Conservation (phyloP, 2,113 vertebrate species). For the Apaloderma vittatum region DNA sequence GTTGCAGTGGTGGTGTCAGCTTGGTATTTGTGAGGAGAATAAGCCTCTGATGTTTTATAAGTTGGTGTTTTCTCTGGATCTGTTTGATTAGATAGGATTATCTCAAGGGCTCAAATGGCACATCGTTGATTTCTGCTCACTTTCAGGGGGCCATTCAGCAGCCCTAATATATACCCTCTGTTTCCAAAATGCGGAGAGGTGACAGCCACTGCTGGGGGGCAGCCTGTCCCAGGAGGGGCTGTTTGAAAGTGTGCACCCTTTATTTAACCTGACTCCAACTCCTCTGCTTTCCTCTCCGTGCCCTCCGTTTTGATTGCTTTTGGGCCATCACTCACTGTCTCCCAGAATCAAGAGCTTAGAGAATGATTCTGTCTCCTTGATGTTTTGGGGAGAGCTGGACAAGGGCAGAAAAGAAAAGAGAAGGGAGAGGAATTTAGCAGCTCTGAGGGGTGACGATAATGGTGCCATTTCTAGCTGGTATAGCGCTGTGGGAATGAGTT, state of each 20-base stretch:
- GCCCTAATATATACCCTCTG: background rate
- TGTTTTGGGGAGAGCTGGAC: background rate
- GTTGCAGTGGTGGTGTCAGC: constrained; percentile 39
- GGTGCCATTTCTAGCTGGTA: background rate
- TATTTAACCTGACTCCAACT: background rate
- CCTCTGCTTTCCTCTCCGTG: background rate
- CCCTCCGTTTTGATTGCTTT: background rate
- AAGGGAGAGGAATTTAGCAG: background rate
- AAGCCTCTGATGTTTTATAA: constrained; percentile 70
- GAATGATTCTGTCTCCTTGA: constrained; percentile 5
- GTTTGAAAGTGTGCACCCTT: background rate
- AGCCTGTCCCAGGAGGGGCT: background rate
- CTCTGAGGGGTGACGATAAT: background rate
- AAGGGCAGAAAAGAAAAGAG: background rate
- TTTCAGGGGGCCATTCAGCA: background rate
- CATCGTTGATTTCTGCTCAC: constrained; percentile 47
- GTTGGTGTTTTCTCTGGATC: constrained; percentile 47
- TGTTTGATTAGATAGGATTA: constrained; percentile 71
- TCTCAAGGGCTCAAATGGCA: constrained; percentile 44
- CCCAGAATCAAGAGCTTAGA: constrained; percentile 12
- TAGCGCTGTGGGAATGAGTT: background rate
- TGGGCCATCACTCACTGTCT: background rate
- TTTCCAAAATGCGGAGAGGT: background rate
- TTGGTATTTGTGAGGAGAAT: constrained; percentile 59
- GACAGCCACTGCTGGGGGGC: background rate